phyloP scores from a whole-genome alignment of 2,113 vertebrate genomes.

The Apistogramma diplotaenia region DNA sequence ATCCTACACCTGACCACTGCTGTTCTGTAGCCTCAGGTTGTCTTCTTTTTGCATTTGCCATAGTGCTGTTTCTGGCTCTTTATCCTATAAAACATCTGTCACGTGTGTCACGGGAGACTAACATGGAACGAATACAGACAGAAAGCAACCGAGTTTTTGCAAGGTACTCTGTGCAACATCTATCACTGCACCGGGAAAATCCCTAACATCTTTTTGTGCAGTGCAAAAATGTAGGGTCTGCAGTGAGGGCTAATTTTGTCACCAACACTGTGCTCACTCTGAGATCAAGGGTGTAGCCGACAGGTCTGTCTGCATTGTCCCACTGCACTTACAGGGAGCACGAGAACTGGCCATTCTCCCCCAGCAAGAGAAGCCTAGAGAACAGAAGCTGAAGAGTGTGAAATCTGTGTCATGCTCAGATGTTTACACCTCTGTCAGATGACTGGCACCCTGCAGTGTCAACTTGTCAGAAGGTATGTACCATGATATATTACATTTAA shows the following conservation, averaged over 20 bases:
- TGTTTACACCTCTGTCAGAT: not conserved
- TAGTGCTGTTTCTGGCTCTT: not conserved
- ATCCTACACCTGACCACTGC: not conserved
- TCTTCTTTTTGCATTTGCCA: constrained; percentile 4
- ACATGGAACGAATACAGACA: not conserved
- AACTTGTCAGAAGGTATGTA: not conserved
- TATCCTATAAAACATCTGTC: constrained; percentile 23
- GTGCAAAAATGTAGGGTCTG: not conserved
- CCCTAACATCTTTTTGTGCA: not conserved
- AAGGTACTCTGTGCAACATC: not conserved
- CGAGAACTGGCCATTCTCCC: not conserved
- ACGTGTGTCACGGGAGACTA: not conserved
- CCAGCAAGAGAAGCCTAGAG: not conserved
- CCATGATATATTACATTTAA: not conserved
- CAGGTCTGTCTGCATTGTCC: not conserved
- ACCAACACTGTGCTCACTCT: not conserved
- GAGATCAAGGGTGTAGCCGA: not conserved
- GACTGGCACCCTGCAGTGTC: not conserved
- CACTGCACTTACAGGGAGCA: not conserved
- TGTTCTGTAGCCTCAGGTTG: not conserved
- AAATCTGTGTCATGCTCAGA: constrained; percentile 4
- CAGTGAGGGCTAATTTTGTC: not conserved
- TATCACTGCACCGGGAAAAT: constrained; percentile 10
- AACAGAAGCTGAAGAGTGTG: not conserved
- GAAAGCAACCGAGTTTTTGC: not conserved